A percentile compares a stretch with the other conserved stretches of the same genome.
These are phyloP conservation scores for Melierax canorus DNA, from an alignment of 2,113 vertebrate species.

Conservation along the genomic window DNA sequence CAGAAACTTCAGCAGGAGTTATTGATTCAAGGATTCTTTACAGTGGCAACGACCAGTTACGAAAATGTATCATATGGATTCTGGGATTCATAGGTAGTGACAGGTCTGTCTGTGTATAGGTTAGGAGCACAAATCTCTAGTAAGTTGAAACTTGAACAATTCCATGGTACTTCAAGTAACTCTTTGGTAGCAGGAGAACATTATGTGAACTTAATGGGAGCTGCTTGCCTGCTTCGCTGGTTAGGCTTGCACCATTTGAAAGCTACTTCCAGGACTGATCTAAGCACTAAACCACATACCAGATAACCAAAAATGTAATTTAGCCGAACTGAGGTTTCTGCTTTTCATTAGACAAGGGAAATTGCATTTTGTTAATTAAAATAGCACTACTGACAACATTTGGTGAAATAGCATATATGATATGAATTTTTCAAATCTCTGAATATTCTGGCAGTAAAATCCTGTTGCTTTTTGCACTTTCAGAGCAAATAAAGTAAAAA, in stretches of 20 bases:
- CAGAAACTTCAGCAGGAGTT: not conserved
- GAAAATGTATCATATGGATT: not conserved
- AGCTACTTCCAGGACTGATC: not conserved
- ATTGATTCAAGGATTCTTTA: not conserved
- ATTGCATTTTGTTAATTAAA: not conserved
- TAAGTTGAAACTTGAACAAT: not conserved
- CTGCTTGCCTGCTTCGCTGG: not conserved
- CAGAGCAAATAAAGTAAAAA: not conserved
- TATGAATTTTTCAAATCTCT: not conserved
- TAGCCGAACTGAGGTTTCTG: not conserved
- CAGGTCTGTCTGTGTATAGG: not conserved
- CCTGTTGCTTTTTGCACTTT: not conserved
- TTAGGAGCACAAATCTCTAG: not conserved
- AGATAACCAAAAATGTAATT: not conserved
- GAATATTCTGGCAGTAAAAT: not conserved
- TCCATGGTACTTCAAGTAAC: not conserved
- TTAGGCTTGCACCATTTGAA: not conserved
- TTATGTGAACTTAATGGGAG: not conserved
- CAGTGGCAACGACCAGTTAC: not conserved
- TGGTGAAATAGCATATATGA: not conserved
- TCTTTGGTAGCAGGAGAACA: not conserved
- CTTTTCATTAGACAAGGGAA: not conserved
- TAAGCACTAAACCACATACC: not conserved
- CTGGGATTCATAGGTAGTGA: not conserved
- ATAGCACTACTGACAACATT: not conserved